phyloP scores from a whole-genome alignment of 1,140 invertebrate species.

The Trissolcus basalis region DNA sequence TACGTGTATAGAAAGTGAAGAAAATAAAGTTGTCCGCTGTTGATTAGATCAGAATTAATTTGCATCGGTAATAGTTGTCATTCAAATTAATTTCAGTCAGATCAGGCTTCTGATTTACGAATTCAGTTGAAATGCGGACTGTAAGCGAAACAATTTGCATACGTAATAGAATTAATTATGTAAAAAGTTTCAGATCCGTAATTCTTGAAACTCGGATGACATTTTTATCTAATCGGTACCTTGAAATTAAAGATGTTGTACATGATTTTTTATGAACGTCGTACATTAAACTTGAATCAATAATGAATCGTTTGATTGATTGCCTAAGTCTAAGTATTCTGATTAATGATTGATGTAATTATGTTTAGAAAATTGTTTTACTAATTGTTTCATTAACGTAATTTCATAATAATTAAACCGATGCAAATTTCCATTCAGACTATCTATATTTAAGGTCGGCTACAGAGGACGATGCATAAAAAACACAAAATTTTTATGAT shows the following conservation, averaged over 20 bases:
- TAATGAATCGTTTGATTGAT: too few species aligned
- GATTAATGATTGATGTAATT: too few species aligned
- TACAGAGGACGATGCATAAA: too few species aligned
- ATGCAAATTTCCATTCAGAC: too few species aligned
- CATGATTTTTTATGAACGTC: background rate
- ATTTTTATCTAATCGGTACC: conserved; percentile 8
- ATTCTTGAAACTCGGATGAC: conserved; percentile 9
- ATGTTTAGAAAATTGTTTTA: too few species aligned
- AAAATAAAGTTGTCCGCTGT: conserved; percentile 32
- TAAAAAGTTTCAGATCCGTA: conserved; percentile 4
- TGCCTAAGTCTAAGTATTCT: too few species aligned
- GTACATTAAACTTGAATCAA: background rate
- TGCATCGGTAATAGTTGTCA: conserved; percentile 30
- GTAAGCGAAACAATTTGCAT: conserved; percentile 18
- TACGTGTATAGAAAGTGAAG: background rate
- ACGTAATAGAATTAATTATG: conserved; percentile 35
- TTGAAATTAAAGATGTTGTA: conserved; percentile 7
- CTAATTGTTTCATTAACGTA: too few species aligned
- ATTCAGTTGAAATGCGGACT: conserved; percentile 27
- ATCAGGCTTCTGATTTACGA: conserved; percentile 30
- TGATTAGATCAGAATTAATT: conserved; percentile 47
- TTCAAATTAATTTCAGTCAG: conserved; percentile 14
- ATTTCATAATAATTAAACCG: too few species aligned
- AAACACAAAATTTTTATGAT: too few species aligned
- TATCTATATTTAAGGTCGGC: too few species aligned